Evolutionary conservation across 2,888 invertebrate genomes (phyloP).

Genomic region (Cantharis lateralis): DNA sequence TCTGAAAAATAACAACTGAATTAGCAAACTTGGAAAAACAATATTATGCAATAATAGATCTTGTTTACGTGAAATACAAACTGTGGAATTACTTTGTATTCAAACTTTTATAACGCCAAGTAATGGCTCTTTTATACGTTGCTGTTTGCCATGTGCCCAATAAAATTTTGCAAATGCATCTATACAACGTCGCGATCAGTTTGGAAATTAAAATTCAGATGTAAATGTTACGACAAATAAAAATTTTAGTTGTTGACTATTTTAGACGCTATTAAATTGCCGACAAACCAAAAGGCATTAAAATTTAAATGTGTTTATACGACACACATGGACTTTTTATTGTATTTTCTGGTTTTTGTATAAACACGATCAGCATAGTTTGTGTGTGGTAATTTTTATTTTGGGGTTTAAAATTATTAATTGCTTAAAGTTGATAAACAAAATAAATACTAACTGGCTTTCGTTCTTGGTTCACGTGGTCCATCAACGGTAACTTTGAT

Average conservation of each 20-base stretch:
- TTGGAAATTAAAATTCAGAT: constrained; percentile 11
- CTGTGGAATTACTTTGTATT: constrained; percentile 16
- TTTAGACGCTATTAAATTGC: constrained; percentile 40
- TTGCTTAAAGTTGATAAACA: background rate
- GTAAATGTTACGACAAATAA: constrained; percentile 29
- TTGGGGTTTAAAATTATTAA: background rate
- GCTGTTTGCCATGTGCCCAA: constrained; percentile 20
- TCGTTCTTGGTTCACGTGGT: constrained; percentile 95
- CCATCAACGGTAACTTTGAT: constrained; percentile 99
- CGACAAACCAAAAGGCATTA: constrained; percentile 48
- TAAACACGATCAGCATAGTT: constrained; percentile 37
- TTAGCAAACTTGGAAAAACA: constrained; percentile 3
- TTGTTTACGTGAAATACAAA: constrained; percentile 22
- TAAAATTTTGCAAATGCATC: constrained; percentile 24
- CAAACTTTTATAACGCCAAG: constrained; percentile 25
- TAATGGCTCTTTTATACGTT: constrained; percentile 15
- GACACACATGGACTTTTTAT: constrained; percentile 41
- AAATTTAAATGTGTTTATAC: constrained; percentile 48
- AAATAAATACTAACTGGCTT: constrained; percentile 81
- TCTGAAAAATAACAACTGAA: constrained; percentile 59
- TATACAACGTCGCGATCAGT: background rate
- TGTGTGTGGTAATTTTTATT: constrained; percentile 29
- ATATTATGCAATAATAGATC: constrained; percentile 18
- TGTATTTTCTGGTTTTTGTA: constrained; percentile 39
- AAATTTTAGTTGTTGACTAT: constrained; percentile 30